Conservation (phyloP, 2,888 invertebrate species). For the Acronicta leporina region DNA sequence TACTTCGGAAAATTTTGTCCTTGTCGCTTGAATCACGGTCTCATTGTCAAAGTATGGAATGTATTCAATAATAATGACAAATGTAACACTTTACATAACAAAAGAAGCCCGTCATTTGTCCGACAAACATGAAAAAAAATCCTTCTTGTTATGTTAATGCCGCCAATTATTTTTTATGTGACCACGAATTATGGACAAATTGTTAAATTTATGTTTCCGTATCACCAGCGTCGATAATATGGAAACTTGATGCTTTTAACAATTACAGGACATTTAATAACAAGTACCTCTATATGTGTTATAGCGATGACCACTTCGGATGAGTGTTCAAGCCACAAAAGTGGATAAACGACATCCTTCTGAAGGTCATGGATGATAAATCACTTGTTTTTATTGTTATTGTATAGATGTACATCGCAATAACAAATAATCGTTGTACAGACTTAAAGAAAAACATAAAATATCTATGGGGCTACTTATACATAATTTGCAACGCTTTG, state of each 20-base stretch:
- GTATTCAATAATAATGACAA: constrained; percentile 72
- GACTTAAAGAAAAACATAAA: constrained; percentile 20
- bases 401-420: constrained; percentile 35
- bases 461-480: not conserved
- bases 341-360: constrained; percentile 42
- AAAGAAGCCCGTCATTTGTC: constrained; percentile 70
- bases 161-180: constrained; percentile 61
- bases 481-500: constrained; percentile 21
- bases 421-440: constrained; percentile 7
- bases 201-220: constrained; percentile 59
- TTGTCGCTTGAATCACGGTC: constrained; percentile 61
- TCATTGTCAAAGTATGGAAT: constrained; percentile 61
- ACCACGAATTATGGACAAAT: constrained; percentile 62
- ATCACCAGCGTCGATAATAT: constrained; percentile 38
- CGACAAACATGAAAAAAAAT: constrained; percentile 70
- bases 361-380: constrained; percentile 48
- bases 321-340: constrained; percentile 31
- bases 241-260: constrained; percentile 32
- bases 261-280: constrained; percentile 12
- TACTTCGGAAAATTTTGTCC: constrained; percentile 55
- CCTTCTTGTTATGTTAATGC: constrained; percentile 75
- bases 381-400: constrained; percentile 43
- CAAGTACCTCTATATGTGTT: constrained; percentile 14
- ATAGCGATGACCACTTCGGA: constrained; percentile 29
- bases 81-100: constrained; percentile 78